Percentiles rank a stretch among this genome's conserved stretches.
Evolutionary conservation across 1,140 invertebrate genomes (phyloP).

Genomic region (Mycetomoellerius zeteki): DNA sequence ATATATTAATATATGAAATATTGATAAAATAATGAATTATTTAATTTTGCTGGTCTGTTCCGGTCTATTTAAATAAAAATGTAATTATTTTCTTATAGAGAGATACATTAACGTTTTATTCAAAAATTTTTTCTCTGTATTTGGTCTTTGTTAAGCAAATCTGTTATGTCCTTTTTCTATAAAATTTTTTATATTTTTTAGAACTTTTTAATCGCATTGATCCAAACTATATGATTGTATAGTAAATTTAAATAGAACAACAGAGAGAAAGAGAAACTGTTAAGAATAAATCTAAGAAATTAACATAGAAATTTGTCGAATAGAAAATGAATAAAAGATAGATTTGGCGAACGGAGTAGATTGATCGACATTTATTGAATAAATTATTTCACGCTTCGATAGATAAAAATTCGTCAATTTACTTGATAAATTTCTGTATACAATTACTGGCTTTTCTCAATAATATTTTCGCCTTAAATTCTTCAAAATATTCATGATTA

Average conservation of each 20-base stretch:
- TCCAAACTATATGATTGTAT: no score
- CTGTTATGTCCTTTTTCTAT: no score
- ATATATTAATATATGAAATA: not conserved
- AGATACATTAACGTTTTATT: no score
- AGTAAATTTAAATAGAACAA: no score
- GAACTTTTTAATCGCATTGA: no score
- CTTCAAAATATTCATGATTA: not conserved
- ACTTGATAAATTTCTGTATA: not conserved
- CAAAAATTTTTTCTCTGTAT: no score
- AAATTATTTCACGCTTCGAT: not conserved
- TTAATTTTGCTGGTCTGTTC: not conserved
- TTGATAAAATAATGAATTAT: not conserved
- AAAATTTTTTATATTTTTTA: no score
- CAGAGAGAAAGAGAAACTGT: no score
- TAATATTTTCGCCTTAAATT: not conserved
- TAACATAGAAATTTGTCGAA: not conserved
- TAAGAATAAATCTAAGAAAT: not conserved
- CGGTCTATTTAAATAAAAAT: no score
- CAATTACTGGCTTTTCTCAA: not conserved
- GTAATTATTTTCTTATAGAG: no score
- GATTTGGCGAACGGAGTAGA: not conserved
- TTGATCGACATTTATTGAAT: not conserved
- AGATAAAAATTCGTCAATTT: not conserved
- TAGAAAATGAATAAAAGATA: not conserved
- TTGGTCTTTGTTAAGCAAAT: no score